Base-by-base conservation (phyloP, 1,140 invertebrate genomes). In the Drosophila navojoa region DNA sequence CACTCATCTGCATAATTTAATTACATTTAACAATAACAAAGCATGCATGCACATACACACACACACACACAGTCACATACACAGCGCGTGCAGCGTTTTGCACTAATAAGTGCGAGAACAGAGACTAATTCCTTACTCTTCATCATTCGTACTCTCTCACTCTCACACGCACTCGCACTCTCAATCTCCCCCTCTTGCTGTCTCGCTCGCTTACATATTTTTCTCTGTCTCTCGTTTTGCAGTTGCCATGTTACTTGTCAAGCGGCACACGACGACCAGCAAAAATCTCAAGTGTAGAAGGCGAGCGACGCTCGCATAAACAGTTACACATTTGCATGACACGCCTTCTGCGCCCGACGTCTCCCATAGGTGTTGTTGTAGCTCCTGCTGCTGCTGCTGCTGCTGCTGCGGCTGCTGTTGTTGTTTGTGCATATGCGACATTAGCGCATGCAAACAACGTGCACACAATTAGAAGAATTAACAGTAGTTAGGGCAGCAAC, bases 401-500 rank as follows among this genome's bases (percentile, higher is more conserved):
- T 49, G 75, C 13, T 67, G 53, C 6, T 49, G 75, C 13, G 63
- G 53, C 6, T 45, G 61, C 11, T 72, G 52, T 29, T 64, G 45
- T 25, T 74, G 77, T 52, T 72, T 71, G 71, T 79, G 76, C 82
- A 87, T 87, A 81, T 86, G 82, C 78, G 82, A 87, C 82, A 86
- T 86, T 86, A 86, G 82, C 79, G 82, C 82, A 86, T 82, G 82
- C 82, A 87, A 86, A 87, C 82, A 86, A 86, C 82, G 82, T 87
- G 76, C 82, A 86, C 82, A 86, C 82, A 86, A 86, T 86, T 86
- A 86, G 82, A 87, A 86, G 82, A 87, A 86, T 86, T 86, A 87
- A 82, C 82, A 87, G 81, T 78, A 87, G 82, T 86, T 86, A 87
- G 81, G 76, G 82, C 68, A 79, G 66, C 81, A 81, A 49, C 71